Evolutionary conservation across 2,888 invertebrate genomes (phyloP).

Genomic region (Callyntrura sp.): DNA sequence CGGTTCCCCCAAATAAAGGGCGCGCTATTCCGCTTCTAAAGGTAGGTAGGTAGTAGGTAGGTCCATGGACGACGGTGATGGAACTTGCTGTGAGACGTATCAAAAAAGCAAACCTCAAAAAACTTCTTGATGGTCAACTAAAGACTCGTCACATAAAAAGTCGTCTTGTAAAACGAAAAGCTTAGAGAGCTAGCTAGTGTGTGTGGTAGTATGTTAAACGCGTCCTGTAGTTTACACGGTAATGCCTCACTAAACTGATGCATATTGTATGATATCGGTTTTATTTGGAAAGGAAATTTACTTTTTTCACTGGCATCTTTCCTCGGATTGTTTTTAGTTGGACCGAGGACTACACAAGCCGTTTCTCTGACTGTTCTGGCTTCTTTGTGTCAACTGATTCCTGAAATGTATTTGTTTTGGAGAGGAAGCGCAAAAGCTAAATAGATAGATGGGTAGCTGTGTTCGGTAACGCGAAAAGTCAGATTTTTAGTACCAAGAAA

Average conservation of each 20-base stretch:
- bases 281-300: slow-evolving; percentile 49
- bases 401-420: slow-evolving; percentile 13
- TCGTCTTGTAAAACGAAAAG: background rate
- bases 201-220: background rate
- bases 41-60: background rate
- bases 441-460: background rate
- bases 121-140: slow-evolving; percentile 46
- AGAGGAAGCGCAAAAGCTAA: background rate
- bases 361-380: background rate
- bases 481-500: background rate
- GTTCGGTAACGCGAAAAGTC: background rate
- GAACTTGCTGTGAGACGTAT: no score
- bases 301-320: background rate
- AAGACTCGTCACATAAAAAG: background rate
- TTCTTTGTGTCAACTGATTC: background rate
- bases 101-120: slow-evolving; percentile 10
- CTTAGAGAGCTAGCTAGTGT: background rate
- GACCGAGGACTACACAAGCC: background rate
- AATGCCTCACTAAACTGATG: slow-evolving; percentile 56
- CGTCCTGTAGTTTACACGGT: slow-evolving; percentile 33
- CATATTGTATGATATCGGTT: slow-evolving; percentile 63
- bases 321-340: background rate
- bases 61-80: background rate
- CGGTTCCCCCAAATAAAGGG: no score
- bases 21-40: no score